phyloP scores from a whole-genome alignment of 2,888 invertebrate species.

The Brachypalpus laphriformis region DNA sequence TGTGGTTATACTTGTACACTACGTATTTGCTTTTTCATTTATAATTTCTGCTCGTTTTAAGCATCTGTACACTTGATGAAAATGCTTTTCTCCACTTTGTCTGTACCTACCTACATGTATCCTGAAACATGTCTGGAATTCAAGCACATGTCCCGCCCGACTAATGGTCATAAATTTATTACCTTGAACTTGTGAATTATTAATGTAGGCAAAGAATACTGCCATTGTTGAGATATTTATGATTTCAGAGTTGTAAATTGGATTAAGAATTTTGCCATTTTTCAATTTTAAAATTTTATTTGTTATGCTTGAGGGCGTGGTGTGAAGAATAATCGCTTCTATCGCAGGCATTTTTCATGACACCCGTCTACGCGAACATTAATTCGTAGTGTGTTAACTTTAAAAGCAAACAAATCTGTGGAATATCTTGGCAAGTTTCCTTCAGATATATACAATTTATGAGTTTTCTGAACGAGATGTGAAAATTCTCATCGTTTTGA shows the following conservation, averaged over 20 bases:
- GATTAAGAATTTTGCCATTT: neutral
- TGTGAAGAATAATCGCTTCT: constrained; percentile 34
- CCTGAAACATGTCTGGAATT: neutral
- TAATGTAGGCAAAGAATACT: constrained; percentile 16
- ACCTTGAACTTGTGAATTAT: constrained; percentile 58
- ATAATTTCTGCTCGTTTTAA: neutral
- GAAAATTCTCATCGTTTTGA: no score
- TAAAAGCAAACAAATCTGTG: constrained; percentile 20
- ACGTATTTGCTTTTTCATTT: neutral
- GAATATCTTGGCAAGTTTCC: constrained; percentile 4
- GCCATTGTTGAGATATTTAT: constrained; percentile 54
- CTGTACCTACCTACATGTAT: neutral
- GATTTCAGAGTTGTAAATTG: constrained; percentile 17
- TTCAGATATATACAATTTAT: no score
- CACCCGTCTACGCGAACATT: constrained; percentile 19
- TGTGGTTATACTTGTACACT: no score
- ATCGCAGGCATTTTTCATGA: constrained; percentile 8
- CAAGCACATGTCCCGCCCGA: constrained; percentile 26
- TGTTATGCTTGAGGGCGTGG: constrained; percentile 4
- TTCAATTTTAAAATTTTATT: constrained; percentile 32
- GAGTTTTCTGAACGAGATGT: no score
- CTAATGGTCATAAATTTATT: constrained; percentile 52
- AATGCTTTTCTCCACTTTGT: neutral
- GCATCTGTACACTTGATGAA: neutral
- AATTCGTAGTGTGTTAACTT: constrained; percentile 12